These are phyloP conservation scores for Oeneis ivallda DNA, from an alignment of 2,888 invertebrate genomes.

Conservation along the genomic window DNA sequence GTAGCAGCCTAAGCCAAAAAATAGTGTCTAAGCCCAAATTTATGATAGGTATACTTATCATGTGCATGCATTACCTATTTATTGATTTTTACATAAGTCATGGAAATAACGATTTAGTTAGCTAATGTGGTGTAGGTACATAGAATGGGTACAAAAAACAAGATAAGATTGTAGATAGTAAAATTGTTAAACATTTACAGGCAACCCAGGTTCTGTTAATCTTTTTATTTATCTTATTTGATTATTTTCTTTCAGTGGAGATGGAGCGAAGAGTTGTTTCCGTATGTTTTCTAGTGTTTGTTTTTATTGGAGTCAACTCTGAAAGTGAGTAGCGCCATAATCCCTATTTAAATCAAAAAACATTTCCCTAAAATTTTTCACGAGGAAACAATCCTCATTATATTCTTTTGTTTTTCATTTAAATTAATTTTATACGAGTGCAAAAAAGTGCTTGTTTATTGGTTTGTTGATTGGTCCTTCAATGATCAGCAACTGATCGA, in stretches of 20 bases:
- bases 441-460: no score
- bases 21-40: no score
- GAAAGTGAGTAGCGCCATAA: conserved; percentile 30
- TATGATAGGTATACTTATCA: no score
- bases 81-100: no score
- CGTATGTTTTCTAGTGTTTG: conserved; percentile 11
- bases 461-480: no score
- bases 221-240: background rate
- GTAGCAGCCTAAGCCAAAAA: no score
- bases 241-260: conserved; percentile 31
- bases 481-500: no score
- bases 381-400: no score
- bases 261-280: conserved; percentile 30
- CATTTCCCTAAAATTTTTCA: background rate
- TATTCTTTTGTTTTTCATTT: no score
- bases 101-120: background rate
- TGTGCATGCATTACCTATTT: background rate
- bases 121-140: background rate
- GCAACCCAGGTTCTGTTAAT: background rate
- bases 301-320: conserved; percentile 21
- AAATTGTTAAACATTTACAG: background rate
- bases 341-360: background rate
- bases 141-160: background rate
- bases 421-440: no score
- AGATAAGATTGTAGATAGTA: background rate